A percentile compares a stretch with the other conserved stretches of the same genome.
These are phyloP conservation scores for Leptopilina syphax DNA, from an alignment of 2,888 invertebrate species.

Conservation along the genomic window DNA sequence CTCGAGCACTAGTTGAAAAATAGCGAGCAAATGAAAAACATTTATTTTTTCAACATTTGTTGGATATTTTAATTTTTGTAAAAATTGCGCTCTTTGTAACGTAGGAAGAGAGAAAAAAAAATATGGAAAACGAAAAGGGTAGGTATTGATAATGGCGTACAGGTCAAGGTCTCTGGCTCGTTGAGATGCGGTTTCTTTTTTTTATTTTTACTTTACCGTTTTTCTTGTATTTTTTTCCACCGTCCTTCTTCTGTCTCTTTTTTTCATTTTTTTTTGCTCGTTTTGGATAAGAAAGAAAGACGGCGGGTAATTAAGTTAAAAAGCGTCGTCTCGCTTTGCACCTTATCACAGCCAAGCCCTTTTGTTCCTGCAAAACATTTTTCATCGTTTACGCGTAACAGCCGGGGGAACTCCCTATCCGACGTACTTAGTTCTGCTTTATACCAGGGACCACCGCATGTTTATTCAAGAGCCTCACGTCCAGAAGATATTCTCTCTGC, in stretches of 20 bases:
- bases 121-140: background rate
- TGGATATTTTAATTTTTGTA: background rate
- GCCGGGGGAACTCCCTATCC: constrained; percentile 55
- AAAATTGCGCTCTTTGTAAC: background rate
- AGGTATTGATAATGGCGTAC: background rate
- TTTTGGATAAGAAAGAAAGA: constrained; percentile 29
- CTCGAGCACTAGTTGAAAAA: background rate
- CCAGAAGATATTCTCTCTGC: constrained; percentile 72
- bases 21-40: background rate
- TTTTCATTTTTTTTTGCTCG: background rate
- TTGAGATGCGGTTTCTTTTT: too few relatives aligned
- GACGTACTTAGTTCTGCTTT: constrained; percentile 61
- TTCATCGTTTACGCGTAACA: constrained; percentile 73
- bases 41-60: background rate
- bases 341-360: constrained; percentile 41
- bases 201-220: too few relatives aligned
- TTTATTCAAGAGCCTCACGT: constrained; percentile 75
- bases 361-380: constrained; percentile 65
- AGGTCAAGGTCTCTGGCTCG: constrained; percentile 19
- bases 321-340: constrained; percentile 50
- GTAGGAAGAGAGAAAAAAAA: too few relatives aligned
- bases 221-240: too few relatives aligned
- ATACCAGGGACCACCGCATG: constrained; percentile 67
- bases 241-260: background rate
- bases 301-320: constrained; percentile 69